phyloP scores from a whole-genome alignment of 2,113 vertebrate genomes.

The Microcebus griseorufus region DNA sequence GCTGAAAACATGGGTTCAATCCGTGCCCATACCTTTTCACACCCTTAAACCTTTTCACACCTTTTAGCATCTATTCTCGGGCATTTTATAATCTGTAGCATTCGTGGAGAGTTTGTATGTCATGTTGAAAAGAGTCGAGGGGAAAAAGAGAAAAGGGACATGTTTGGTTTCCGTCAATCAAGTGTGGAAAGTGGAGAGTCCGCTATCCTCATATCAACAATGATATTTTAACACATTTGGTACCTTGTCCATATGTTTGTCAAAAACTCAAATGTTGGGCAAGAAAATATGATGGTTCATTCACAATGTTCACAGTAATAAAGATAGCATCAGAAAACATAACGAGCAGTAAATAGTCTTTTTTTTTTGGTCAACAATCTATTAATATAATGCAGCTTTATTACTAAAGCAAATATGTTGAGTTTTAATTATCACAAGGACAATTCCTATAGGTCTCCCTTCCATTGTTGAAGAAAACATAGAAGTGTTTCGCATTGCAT shows the following conservation, averaged over 20 bases:
- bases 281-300: background rate
- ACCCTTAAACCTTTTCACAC: accelerated
- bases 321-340: background rate
- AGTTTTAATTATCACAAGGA: background rate
- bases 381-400: background rate
- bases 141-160: background rate
- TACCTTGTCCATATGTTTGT: accelerated
- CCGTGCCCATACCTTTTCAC: accelerated
- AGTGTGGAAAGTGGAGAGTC: background rate
- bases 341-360: background rate
- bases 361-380: background rate
- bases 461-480: background rate
- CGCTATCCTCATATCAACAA: background rate
- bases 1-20: too few species aligned
- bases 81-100: too few species aligned
- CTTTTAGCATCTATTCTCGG: accelerated
- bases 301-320: background rate
- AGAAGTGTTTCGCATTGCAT: background rate
- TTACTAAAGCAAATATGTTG: background rate
- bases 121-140: background rate
- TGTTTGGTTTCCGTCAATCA: background rate
- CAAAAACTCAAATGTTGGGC: too few species aligned
- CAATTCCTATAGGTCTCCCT: background rate
- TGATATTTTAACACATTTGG: background rate
- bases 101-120: background rate